Evolutionary conservation across 2,797 vertebrate genomes (phyloP).

Genomic region (Microctenopoma stevenorrisi): DNA sequence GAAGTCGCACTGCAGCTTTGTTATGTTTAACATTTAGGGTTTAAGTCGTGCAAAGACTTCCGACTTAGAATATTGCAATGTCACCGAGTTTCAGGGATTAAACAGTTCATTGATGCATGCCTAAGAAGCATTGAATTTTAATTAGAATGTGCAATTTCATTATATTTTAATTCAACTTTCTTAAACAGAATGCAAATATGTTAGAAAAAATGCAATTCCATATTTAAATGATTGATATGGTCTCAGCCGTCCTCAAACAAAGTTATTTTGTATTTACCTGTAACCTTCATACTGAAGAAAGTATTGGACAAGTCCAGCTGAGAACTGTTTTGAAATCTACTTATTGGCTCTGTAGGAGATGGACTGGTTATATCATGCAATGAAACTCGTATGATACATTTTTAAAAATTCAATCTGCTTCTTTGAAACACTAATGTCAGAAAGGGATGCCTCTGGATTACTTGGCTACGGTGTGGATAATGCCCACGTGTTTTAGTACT

Average conservation of each 20-base stretch:
- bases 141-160: slow-evolving; percentile 51
- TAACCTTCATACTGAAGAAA: not conserved
- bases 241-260: slow-evolving; percentile 27
- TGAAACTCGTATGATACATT: slow-evolving; percentile 6
- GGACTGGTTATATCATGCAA: not conserved
- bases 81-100: slow-evolving; percentile 49
- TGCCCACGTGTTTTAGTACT: slow-evolving; percentile 40
- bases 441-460: not conserved
- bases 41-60: slow-evolving; percentile 37
- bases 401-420: slow-evolving; percentile 15
- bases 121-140: slow-evolving; percentile 53
- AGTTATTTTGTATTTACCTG: slow-evolving; percentile 23
- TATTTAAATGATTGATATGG: slow-evolving; percentile 22
- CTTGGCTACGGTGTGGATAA: slow-evolving; percentile 35
- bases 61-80: slow-evolving; percentile 20
- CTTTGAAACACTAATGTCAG: not conserved
- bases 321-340: slow-evolving; percentile 1
- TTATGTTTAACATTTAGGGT: slow-evolving; percentile 16
- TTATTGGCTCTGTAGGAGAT: not conserved
- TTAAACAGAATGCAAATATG: slow-evolving; percentile 48
- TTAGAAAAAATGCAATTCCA: slow-evolving; percentile 20
- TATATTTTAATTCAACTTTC: slow-evolving; percentile 29
- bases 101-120: slow-evolving; percentile 34
- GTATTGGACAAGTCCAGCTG: not conserved
- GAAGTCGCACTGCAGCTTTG: slow-evolving; percentile 17